Evolutionary conservation across 2,888 invertebrate genomes (phyloP).

Genomic region (Serripes groenlandicus): DNA sequence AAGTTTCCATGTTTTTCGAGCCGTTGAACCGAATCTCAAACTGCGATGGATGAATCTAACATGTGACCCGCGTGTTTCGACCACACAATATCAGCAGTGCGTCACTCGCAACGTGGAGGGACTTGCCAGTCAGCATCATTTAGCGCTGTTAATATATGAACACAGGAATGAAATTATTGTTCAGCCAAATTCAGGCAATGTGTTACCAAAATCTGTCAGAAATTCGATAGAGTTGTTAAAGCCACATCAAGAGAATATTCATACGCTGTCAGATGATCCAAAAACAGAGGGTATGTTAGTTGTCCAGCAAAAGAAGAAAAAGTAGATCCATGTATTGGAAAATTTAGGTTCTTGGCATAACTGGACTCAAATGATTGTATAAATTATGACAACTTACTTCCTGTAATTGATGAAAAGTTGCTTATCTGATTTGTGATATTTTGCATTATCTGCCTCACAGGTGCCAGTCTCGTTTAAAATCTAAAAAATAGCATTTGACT

Average conservation of each 20-base stretch:
- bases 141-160: conserved; percentile 84
- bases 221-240: conserved; percentile 17
- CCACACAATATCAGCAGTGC: conserved; percentile 77
- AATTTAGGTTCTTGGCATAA: too few relatives aligned
- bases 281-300: conserved; percentile 49
- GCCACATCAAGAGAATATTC: conserved; percentile 39
- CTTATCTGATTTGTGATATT: too few relatives aligned
- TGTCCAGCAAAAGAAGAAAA: conserved; percentile 21
- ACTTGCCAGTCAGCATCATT: conserved; percentile 82
- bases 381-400: too few relatives aligned
- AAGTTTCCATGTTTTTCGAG: conserved; percentile 91
- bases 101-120: conserved; percentile 76
- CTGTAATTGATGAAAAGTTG: too few relatives aligned
- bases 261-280: conserved; percentile 26
- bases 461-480: too few relatives aligned
- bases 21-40: conserved; percentile 93
- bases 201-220: neutral
- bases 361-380: too few relatives aligned
- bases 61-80: conserved; percentile 77
- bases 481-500: too few relatives aligned
- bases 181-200: conserved; percentile 15
- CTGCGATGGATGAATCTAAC: conserved; percentile 86
- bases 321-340: too few relatives aligned
- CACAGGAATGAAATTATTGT: conserved; percentile 63
- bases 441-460: too few relatives aligned